phyloP scores from a whole-genome alignment of 2,797 vertebrate species.

The Todus mexicanus region DNA sequence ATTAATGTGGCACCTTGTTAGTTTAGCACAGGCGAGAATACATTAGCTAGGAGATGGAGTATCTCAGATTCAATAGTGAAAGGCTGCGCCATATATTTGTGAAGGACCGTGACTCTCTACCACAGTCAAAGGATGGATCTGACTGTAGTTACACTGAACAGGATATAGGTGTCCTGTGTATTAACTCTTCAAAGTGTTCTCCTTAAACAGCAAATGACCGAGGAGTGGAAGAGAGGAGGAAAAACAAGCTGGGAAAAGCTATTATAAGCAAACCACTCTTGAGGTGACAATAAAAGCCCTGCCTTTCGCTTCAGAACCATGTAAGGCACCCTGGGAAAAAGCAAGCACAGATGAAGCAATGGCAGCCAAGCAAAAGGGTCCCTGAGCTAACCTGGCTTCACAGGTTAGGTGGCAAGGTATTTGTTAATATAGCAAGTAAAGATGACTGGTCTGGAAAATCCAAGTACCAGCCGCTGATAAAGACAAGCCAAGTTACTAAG shows the following conservation, averaged over 20 bases:
- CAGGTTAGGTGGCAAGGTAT: background rate
- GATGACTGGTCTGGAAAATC: background rate
- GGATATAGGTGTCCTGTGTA: background rate
- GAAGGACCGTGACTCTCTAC: background rate
- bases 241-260: background rate
- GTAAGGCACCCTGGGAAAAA: conserved; percentile 48
- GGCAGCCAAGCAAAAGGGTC: conserved; percentile 35
- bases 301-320: background rate
- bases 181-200: background rate
- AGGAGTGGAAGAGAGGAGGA: background rate
- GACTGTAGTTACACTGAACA: background rate
- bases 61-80: background rate
- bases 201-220: background rate
- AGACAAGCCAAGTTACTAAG: background rate
- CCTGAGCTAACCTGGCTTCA: conserved; percentile 64
- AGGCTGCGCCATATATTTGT: background rate
- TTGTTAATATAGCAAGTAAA: background rate
- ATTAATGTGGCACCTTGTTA: background rate
- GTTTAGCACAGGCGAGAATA: background rate
- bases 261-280: background rate
- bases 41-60: background rate
- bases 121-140: background rate
- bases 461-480: background rate
- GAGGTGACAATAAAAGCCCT: background rate
- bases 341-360: background rate